Evolutionary conservation across 2,797 vertebrate genomes (phyloP), one percentile per base, ranked within the genome.

Genomic region (Cephalopachus bancanus): DNA sequence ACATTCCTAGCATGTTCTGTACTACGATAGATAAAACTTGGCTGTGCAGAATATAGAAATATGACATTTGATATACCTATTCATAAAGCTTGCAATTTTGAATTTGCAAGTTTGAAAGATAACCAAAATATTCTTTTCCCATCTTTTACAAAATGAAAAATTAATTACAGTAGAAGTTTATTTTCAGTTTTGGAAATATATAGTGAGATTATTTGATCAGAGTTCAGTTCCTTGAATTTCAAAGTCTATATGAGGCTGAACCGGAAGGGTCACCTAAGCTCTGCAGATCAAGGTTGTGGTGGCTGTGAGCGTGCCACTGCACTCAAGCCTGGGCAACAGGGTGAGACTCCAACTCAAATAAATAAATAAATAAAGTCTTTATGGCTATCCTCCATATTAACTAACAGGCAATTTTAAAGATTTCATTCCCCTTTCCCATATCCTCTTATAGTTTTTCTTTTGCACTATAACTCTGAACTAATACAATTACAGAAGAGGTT

Each of bases 371-470:
- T 44, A 69, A 84, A 72, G 22, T 88, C 79, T 94, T 44, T 72
- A 33, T 57, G 60, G 49, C 57, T 95, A 4, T 78, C 59, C 19
- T 94, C 89, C 86, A 95, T 92, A 91, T 84, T 69, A 96, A 96
- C 76, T 94, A 81, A 80, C 97, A 97, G 93, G 51, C 78, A 74
- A 80, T 85, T 95, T 96, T 74, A 93, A 97, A 86, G 65, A 86
- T 87, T 95, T 83, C 15, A 33, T 71, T 4, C 85, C 19, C 79
- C 72, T 60, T 75, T n/a, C 3, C 53, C 67, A 85, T 89, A 78
- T 80, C 65, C 74, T 59, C 60, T 94, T 64, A 49, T 49, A 55
- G 10, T 28, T 37, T 95, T 83, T 59, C 57, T 97, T 93, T 71
- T 93, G 83, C 92, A 90, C 57, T 91, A 33, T 64, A 86, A 97